Base-by-base conservation (phyloP, 2,113 vertebrate genomes). In the Candoia aspera region DNA sequence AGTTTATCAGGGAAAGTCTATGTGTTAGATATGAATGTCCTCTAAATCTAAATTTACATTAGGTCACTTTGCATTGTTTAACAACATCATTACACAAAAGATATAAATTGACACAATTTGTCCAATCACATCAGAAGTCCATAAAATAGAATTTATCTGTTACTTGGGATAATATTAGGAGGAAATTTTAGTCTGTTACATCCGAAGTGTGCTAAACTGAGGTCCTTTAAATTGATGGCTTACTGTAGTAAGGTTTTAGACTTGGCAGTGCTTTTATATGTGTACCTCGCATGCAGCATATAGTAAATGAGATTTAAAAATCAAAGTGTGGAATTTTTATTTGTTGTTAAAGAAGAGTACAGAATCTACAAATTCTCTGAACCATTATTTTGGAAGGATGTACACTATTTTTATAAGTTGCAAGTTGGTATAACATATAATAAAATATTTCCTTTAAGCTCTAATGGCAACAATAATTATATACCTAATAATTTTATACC, bases 381-480 rank as follows among this genome's bases (percentile, higher is more conserved):
- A 37, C 24, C 10, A 37, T 87, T 37, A 12, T 23, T 59, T 91
- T 88, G 21, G 2, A 2, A 87, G 37, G 5, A 17, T 60, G 57
- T 60, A 26, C 2, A 54, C 89, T 91, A 42, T 0, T 95, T 93
- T 90, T 57, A 3, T 84, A 83, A 93, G 59, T 1, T 84, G 23
- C 13, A 88, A 60, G 29, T 1, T 79, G 37, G 23, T 94, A 64
- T 24, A 94, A 87, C 55, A 86, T 60, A 8, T 49, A 93, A 87
- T 60, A 93, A 86, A 59, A 46, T 60, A 57, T 15, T 60, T 60
- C 42, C 8, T 86, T 37, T 15, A 89, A 91, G 68, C 21, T 89
- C 62, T 87, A 54, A 49, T 55, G 92, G 1, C 90, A 95, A 90
- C 79, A 1, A 15, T 0, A 0, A 10, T 87, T 11, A 21, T 3